A percentile compares a stretch with the other conserved stretches of the same genome.
These are phyloP conservation scores for Neelides sp. DNA, from an alignment of 1,140 invertebrate species.

Conservation along the genomic window DNA sequence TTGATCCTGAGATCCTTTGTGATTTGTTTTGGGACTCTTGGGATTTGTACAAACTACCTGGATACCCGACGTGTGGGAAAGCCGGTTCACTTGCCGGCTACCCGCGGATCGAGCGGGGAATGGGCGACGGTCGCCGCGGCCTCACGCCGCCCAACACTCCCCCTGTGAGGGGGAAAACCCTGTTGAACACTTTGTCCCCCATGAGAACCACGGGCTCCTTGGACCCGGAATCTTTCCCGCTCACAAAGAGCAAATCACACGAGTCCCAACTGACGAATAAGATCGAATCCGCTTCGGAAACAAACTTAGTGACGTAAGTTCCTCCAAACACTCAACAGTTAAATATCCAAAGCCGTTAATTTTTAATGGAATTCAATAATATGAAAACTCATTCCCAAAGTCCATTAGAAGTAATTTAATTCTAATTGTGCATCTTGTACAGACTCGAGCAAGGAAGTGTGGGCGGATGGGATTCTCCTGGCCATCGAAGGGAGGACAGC, in stretches of 20 bases:
- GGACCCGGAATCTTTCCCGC: constrained; percentile 46
- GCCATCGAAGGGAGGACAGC: too few relatives aligned
- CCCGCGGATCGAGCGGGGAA: constrained; percentile 36
- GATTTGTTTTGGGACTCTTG: constrained; percentile 83
- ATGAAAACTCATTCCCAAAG: not conserved
- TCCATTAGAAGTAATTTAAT: not conserved
- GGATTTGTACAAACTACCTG: constrained; percentile 46
- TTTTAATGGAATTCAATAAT: not conserved
- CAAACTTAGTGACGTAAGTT: constrained; percentile 26
- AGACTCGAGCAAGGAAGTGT: too few relatives aligned
- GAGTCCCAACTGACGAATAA: constrained; percentile 67
- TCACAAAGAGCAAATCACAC: constrained; percentile 82
- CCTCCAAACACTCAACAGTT: too few relatives aligned
- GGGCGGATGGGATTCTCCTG: not conserved
- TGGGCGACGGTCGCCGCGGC: constrained; percentile 40
- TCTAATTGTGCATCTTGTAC: not conserved
- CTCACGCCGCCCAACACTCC: constrained; percentile 51
- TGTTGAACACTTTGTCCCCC: not conserved
- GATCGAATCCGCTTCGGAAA: constrained; percentile 40
- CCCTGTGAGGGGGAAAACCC: constrained; percentile 37
- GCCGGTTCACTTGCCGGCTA: constrained; percentile 42
- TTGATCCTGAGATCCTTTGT: too few relatives aligned
- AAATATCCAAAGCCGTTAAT: too few relatives aligned
- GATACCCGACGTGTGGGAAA: constrained; percentile 35
- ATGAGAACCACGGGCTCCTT: constrained; percentile 31